Evolutionary conservation across 1,140 invertebrate genomes (phyloP).

Genomic region (Drosophila eugracilis): DNA sequence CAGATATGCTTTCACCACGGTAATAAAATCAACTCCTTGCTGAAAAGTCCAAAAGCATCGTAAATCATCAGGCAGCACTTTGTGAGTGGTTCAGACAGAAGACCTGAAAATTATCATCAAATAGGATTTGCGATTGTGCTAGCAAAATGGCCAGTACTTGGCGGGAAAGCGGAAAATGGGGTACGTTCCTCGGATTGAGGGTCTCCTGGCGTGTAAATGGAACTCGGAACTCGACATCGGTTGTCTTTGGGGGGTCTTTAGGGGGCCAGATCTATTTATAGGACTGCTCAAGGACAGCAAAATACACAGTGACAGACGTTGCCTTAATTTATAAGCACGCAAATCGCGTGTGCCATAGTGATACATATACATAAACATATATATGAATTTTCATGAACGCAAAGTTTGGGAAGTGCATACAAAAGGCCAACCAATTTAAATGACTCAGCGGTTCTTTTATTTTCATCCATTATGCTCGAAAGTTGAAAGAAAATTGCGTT

Average conservation of each 20-base stretch:
- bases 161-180: constrained; percentile 4
- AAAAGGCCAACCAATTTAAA: constrained; percentile 28
- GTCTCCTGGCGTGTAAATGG: constrained; percentile 30
- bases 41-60: constrained; percentile 3
- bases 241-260: constrained; percentile 22
- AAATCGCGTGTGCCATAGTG: constrained; percentile 59
- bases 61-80: constrained; percentile 38
- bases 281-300: constrained; percentile 38
- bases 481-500: constrained; percentile 37
- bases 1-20: constrained; percentile 47
- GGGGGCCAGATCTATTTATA: constrained; percentile 40
- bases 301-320: constrained; percentile 48
- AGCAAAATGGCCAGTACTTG: constrained; percentile 19
- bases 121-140: constrained; percentile 25
- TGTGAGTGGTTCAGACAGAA: neutral
- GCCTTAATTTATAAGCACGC: constrained; percentile 72
- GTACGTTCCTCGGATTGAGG: constrained; percentile 11
- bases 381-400: constrained; percentile 25
- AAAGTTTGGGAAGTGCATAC: constrained; percentile 50
- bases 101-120: constrained; percentile 37
- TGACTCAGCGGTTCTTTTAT: constrained; percentile 54
- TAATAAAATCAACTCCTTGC: constrained; percentile 35
- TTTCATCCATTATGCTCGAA: constrained; percentile 51
- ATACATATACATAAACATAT: constrained; percentile 16
- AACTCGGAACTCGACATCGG: constrained; percentile 38